Evolutionary conservation across 2,888 invertebrate genomes (phyloP).

Genomic region (Philhelius pedissequus): DNA sequence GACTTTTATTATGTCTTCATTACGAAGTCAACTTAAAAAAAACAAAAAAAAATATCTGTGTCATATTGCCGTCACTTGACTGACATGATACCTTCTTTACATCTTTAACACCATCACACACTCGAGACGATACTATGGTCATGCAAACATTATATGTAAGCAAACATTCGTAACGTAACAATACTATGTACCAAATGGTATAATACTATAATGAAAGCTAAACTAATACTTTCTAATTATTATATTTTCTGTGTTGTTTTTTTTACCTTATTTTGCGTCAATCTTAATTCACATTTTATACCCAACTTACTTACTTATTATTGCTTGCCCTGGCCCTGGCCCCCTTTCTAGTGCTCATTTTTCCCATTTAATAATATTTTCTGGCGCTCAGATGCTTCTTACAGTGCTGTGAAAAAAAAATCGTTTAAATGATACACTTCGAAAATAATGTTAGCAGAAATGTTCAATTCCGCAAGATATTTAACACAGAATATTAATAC

Average conservation of each 20-base stretch:
- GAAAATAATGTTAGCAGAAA: too few relatives aligned
- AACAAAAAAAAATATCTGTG: not conserved
- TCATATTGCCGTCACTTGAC: slow-evolving; percentile 6
- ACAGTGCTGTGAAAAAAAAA: not conserved
- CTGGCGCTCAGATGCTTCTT: slow-evolving; percentile 12
- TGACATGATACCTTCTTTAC: slow-evolving; percentile 10
- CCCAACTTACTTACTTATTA: slow-evolving; percentile 24
- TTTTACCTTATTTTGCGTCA: slow-evolving; percentile 12
- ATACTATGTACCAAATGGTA: slow-evolving; percentile 15
- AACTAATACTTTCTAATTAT: slow-evolving; percentile 66
- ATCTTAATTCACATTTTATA: slow-evolving; percentile 8
- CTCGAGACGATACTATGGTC: not conserved
- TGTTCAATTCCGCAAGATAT: too few relatives aligned
- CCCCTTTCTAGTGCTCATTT: slow-evolving; percentile 21
- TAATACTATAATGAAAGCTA: slow-evolving; percentile 48
- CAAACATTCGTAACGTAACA: slow-evolving; percentile 28
- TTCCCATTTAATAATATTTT: slow-evolving; percentile 7
- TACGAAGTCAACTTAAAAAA: not conserved
- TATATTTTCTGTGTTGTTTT: not conserved
- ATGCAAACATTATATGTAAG: slow-evolving; percentile 4
- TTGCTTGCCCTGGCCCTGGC: slow-evolving; percentile 9
- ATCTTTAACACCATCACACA: not conserved
- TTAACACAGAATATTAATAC: too few relatives aligned
- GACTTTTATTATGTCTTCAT: slow-evolving; percentile 6
- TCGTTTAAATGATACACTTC: not conserved